These are phyloP conservation scores for Rhea americana DNA, from an alignment of 2,113 vertebrate genomes.

Conservation along the genomic window DNA sequence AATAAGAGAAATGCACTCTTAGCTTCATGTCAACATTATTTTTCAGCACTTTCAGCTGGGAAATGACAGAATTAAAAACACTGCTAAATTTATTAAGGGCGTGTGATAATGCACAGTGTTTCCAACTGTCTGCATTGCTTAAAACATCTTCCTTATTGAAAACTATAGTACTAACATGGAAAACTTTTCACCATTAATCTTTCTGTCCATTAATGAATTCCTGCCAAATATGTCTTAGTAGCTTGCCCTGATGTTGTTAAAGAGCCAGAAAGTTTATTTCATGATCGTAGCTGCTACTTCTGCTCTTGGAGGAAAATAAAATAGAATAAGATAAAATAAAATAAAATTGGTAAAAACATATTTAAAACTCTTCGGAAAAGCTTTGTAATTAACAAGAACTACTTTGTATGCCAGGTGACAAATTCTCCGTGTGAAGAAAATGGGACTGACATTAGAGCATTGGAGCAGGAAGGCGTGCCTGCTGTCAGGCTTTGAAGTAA, in stretches of 20 bases:
- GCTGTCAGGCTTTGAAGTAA: background rate
- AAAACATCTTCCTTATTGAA: background rate
- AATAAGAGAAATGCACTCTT: background rate
- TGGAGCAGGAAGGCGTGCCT: background rate
- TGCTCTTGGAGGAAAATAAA: too few species aligned
- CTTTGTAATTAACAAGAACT: background rate
- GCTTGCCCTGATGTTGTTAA: background rate
- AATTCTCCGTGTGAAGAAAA: background rate
- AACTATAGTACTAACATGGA: background rate
- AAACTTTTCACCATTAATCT: background rate
- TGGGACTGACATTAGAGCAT: background rate
- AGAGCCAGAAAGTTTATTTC: background rate
- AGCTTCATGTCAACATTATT: background rate
- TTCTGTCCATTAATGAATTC: background rate
- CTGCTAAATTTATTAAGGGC: background rate
- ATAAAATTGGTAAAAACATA: background rate
- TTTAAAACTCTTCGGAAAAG: background rate
- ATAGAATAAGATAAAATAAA: too few species aligned
- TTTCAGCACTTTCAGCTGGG: background rate
- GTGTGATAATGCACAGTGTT: background rate
- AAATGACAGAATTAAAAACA: background rate
- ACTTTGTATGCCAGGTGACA: background rate
- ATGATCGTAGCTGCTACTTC: background rate
- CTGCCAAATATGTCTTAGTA: background rate
- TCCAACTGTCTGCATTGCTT: background rate